A percentile compares a stretch with the other conserved stretches of the same genome.
phyloP scores from a whole-genome alignment of 1,140 invertebrate genomes.

The Neodiprion lecontei region DNA sequence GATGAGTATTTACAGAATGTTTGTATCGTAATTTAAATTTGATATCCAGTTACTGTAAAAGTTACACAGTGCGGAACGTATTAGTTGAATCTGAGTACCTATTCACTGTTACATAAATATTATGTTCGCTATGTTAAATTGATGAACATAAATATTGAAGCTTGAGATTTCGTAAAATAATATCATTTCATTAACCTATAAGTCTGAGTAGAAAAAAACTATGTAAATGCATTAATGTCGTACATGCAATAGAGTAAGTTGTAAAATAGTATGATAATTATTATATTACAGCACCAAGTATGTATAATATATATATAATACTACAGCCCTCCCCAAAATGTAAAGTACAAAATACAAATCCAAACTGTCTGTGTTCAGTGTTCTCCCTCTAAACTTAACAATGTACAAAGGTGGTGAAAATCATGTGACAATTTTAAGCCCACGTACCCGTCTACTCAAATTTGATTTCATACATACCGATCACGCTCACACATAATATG shows the following conservation, averaged over 20 bases:
- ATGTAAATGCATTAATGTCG: constrained; percentile 34
- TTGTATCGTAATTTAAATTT: too few species aligned
- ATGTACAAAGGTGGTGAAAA: too few species aligned
- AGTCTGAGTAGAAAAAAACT: constrained; percentile 11
- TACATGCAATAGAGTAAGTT: constrained; percentile 21
- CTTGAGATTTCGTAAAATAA: constrained; percentile 2
- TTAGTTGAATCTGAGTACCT: too few species aligned
- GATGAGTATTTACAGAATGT: too few species aligned
- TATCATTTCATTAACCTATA: neutral
- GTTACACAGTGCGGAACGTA: too few species aligned
- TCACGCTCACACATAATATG: too few species aligned
- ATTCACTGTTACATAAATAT: too few species aligned
- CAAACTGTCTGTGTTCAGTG: constrained; percentile 27
- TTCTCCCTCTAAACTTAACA: neutral
- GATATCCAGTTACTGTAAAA: too few species aligned
- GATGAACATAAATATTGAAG: too few species aligned
- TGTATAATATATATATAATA: constrained; percentile 26
- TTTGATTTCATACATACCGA: neutral
- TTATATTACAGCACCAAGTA: constrained; percentile 12
- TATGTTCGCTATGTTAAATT: too few species aligned
- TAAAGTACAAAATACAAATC: constrained; percentile 29
- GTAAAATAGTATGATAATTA: neutral
- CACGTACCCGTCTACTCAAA: neutral
- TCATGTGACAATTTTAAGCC: neutral
- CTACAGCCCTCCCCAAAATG: constrained; percentile 25